Percentiles rank a stretch among this genome's conserved stretches.
These are phyloP conservation scores for Anniella stebbinsi DNA, from an alignment of 2,797 vertebrate genomes.

Conservation along the genomic window DNA sequence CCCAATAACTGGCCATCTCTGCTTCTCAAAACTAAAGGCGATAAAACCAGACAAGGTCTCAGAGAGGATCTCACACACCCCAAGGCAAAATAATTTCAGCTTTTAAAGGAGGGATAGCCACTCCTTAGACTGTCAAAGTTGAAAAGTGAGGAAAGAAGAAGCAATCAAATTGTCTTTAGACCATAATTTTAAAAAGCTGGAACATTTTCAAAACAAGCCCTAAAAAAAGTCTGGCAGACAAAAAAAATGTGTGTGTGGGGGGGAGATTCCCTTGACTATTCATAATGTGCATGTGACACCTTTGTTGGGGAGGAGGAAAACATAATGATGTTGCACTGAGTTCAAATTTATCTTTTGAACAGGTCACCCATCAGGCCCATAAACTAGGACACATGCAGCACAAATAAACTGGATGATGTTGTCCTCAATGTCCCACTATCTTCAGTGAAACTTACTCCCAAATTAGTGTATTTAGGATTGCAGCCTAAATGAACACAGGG, in stretches of 20 bases:
- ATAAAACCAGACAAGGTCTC: background rate
- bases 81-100: background rate
- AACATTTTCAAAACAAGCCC: background rate
- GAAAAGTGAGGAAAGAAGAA: background rate
- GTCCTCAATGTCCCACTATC: background rate
- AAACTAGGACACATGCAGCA: background rate
- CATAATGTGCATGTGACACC: background rate
- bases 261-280: background rate
- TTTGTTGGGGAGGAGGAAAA: background rate
- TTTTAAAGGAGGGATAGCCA: background rate
- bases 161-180: slow-evolving; percentile 5
- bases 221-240: too few relatives aligned
- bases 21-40: background rate
- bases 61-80: accelerated
- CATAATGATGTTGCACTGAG: background rate
- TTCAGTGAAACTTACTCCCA: background rate
- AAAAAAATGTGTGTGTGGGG: too few relatives aligned
- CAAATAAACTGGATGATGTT: background rate
- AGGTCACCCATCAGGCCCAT: slow-evolving; percentile 44
- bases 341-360: background rate
- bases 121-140: background rate
- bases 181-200: slow-evolving; percentile 8
- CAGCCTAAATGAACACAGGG: background rate
- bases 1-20: background rate
- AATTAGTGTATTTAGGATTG: background rate